Base-by-base conservation (phyloP, 2,113 vertebrate species). In the Erpornis zantholeuca region DNA sequence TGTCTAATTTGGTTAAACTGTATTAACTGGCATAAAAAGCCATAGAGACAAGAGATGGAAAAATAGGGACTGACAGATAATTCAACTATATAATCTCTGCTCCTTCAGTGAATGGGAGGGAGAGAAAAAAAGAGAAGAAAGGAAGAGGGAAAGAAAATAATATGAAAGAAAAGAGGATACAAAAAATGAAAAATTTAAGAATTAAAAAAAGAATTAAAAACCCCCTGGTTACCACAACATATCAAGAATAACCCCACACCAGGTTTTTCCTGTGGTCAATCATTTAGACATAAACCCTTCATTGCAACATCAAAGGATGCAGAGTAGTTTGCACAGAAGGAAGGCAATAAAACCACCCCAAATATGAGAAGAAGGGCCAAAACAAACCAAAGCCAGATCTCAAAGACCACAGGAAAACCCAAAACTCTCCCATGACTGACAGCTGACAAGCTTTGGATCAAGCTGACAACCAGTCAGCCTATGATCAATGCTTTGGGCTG, bases 1-100 rank as follows among this genome's bases (percentile, higher is more conserved):
- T 96, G 82, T 88, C 92, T 80, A 81, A 93, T 94, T 63, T 81
- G 29, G 45, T 90, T 90, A 75, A 86, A 93, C 50, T 59, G 15
- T 59, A 92, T 77, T 90, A 75, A 50, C 35, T 63, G 42, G 54
- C 3, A 0, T 77, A 92, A 92, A 94, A 80, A 77, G 12, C 21
- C 49, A 78, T 6, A 28, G 81, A 92, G 83, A 89, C 68, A 70
- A 50, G 68, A 90, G 13, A 60, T 83, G 21, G 20, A 95, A 86
- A 94, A 95, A 93, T 25, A 61, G 19, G 38, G 52, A 6, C 72
- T 86, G 82, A 71, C 90, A 94, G 88, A 65, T 10, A 93, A 86
- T 86, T 90, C 61, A 83, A 35, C 79, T 77, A 47, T 23, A 28
- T 54, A 90, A 94, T 86, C 19, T 42, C 75, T 66, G 29, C 16